Conservation (phyloP, 2,888 invertebrate genomes). For the Megalurothrips usitatus region DNA sequence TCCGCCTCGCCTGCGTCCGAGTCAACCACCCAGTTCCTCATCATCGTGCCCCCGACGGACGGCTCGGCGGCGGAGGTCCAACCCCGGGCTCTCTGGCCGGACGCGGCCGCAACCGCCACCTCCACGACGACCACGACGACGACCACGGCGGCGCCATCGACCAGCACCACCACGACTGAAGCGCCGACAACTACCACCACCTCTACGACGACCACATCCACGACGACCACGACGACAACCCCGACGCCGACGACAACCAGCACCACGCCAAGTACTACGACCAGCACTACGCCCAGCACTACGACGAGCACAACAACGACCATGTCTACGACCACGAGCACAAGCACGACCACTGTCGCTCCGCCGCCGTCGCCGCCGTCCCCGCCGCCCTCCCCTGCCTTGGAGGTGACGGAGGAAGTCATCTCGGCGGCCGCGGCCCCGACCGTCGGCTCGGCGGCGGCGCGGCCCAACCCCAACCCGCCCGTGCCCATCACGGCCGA, state of each 20-base stretch:
- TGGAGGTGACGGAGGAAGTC: background rate
- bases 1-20: background rate
- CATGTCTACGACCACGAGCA: background rate
- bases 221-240: background rate
- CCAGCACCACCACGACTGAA: background rate
- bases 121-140: background rate
- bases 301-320: background rate
- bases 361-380: background rate
- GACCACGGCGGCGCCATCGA: background rate
- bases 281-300: background rate
- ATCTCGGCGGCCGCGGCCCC: background rate
- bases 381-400: background rate
- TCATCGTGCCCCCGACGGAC: background rate
- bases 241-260: background rate
- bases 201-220: background rate
- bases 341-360: background rate
- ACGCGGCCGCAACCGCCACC: background rate
- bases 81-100: background rate
- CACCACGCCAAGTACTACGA: slow-evolving; percentile 28
- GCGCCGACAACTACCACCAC: background rate
- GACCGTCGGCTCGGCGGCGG: background rate
- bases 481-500: slow-evolving; percentile 34
- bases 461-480: background rate
- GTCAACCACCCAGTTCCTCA: slow-evolving; percentile 6
- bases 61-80: background rate